Base-by-base conservation (phyloP, 2,113 vertebrate genomes). In the Limnothrissa miodon region DNA sequence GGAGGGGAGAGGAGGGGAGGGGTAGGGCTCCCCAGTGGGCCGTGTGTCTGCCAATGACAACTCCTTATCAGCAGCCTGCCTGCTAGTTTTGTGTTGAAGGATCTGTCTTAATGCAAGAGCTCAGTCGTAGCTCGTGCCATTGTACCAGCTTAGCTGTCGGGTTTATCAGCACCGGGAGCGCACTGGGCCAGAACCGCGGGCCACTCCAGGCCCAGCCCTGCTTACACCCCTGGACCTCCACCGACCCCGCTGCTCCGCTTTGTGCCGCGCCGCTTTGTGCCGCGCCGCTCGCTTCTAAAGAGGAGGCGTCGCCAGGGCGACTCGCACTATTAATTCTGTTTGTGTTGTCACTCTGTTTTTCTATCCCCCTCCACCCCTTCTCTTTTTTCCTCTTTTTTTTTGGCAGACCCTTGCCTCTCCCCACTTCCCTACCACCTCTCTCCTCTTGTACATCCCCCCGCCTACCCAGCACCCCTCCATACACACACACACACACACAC, bases 11-110 rank as follows among this genome's bases (percentile, higher is more conserved):
- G 5, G 81, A n/a, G 78, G 25, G 33, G 29, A 3, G 62, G 84
- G 81, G 83, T 80, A 87, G 84, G 87, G 82, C 70, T 92, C 90
- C 89, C 89, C 59, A 78, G 85, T 80, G 90, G 90, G 83, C 85
- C 88, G 83, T 86, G 87, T 85, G 86, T 83, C 87, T 94, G 92
- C 91, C 90, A 93, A 87, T 59, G 81, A 84, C 88, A 88, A 87
- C 86, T 93, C 90, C 92, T 95, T 94, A 95, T 95, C 94, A 93
- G 92, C 81, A 36, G 82, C 89, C 85, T 62, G 89, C 92, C 91
- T 89, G 92, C 85, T 89, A 86, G 90, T 88, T 89, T 87, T 85
- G 78, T 70, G 83, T 80, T 62, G 78, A 44, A 84, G 86, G 88
- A 93, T 92, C 89, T 89, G 88, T 89, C 89, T 86, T 92, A 88